Percentiles rank a stretch among this genome's conserved stretches.
phyloP scores from a whole-genome alignment of 2,888 invertebrate genomes.

The Linnaemya tessellans region DNA sequence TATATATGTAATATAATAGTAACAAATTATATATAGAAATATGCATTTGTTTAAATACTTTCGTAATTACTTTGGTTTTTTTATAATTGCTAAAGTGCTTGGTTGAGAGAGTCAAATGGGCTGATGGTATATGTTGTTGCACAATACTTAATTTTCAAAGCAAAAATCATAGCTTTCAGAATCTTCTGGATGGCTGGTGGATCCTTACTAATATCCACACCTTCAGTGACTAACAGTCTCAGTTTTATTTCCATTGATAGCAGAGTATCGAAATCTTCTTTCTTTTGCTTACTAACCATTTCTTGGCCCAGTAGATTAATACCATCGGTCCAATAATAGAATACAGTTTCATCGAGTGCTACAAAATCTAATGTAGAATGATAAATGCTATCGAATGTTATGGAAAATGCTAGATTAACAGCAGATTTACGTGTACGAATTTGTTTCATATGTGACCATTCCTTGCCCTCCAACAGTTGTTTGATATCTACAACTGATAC shows the following conservation, averaged over 20 bases:
- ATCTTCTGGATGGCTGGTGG: too few relatives aligned
- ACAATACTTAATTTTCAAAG: too few relatives aligned
- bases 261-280: constrained; percentile 94
- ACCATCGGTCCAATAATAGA: constrained; percentile 98
- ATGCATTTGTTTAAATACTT: too few relatives aligned
- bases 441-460: constrained; percentile 97
- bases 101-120: background rate
- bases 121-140: background rate
- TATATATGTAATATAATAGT: too few relatives aligned
- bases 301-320: constrained; percentile 94
- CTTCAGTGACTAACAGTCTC: constrained; percentile 95
- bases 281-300: too few relatives aligned
- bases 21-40: too few relatives aligned
- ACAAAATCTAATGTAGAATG: constrained; percentile 94
- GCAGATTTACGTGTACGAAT: constrained; percentile 91
- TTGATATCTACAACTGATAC: constrained; percentile 94
- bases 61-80: too few relatives aligned
- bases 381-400: constrained; percentile 92
- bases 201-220: constrained; percentile 96
- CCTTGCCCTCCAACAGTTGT: constrained; percentile 92
- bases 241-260: constrained; percentile 98
- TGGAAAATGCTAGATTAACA: too few relatives aligned
- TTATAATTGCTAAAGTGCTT: constrained; percentile 10
- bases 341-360: constrained; percentile 93
- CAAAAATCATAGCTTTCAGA: too few relatives aligned